phyloP scores from a whole-genome alignment of 2,888 invertebrate genomes.

The Campoplex nolae region DNA sequence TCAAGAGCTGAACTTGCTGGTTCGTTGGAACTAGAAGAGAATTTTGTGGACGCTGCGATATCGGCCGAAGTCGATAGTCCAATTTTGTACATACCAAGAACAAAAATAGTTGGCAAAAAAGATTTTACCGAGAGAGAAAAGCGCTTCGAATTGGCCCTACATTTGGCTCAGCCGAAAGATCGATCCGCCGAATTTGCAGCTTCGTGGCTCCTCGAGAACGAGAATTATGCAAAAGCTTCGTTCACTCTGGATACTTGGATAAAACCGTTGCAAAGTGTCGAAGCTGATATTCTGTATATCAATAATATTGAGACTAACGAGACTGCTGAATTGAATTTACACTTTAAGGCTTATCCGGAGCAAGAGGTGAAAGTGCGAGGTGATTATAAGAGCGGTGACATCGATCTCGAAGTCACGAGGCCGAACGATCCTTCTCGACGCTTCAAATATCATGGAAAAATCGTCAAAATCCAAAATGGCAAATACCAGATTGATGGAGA shows the following conservation, averaged over 20 bases:
- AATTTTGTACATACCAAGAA: constrained; percentile 88
- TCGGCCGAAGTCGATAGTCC: constrained; percentile 88
- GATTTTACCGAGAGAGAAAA: constrained; percentile 89
- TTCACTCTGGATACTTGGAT: constrained; percentile 82
- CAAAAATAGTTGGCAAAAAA: constrained; percentile 88
- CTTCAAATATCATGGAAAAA: constrained; percentile 75
- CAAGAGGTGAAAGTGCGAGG: constrained; percentile 74
- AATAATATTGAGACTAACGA: constrained; percentile 74
- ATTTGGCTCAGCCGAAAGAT: constrained; percentile 85
- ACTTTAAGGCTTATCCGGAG: constrained; percentile 72
- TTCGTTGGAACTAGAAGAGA: constrained; percentile 88
- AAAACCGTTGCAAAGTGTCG: constrained; percentile 79
- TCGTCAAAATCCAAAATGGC: constrained; percentile 62
- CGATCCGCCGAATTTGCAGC: constrained; percentile 77
- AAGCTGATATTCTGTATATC: constrained; percentile 75
- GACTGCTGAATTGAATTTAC: constrained; percentile 69
- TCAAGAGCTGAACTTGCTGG: constrained; percentile 86
- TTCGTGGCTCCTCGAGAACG: constrained; percentile 80
- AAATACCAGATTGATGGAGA: constrained; percentile 75
- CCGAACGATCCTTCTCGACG: constrained; percentile 70
- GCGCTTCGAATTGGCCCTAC: constrained; percentile 87
- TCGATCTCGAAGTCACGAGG: constrained; percentile 73
- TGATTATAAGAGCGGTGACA: constrained; percentile 67
- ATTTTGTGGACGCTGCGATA: constrained; percentile 88
- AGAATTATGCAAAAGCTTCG: constrained; percentile 76